Evolutionary conservation across 1,140 invertebrate species (phyloP), one percentile per base, ranked within the genome.

Genomic region (Luehdorfia chinensis): DNA sequence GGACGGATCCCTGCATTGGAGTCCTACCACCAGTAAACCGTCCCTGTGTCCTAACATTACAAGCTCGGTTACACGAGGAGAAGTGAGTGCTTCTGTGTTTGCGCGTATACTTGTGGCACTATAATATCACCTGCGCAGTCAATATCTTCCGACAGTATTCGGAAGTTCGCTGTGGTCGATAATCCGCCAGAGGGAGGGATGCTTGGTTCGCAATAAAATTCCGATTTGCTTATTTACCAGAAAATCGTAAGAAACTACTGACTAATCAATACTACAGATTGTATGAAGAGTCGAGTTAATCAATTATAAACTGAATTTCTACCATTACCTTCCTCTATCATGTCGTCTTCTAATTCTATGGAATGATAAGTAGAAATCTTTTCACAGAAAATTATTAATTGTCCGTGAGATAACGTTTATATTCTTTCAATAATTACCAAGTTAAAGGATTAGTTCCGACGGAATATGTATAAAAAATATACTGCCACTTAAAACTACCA

Each of bases 401-500:
- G 18, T 21, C 18, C 33, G 18, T 36, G 33, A 36, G 33, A 6
- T 34, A 34, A 34, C 8, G 15, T n/a, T n/a, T n/a, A n/a, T n/a
- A n/a, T n/a, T n/a, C n/a, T n/a, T n/a, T n/a, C n/a, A 34, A 36
- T 21, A 36, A 36, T 36, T 36, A 36, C 33, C 16, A 36, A n/a
- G 33, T 36, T 36, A 36, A 36, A 15, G 9, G 11, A 36, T 36
- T 36, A 36, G 33, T 36, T 36, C 18, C 33, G 33, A 36, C 19
- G 2, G 33, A n/a, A 21, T 36, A 36, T 16, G 18, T 36, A 12
- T 19, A 36, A 21, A 36, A 36, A 12, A 41, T 41, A 41, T 21
- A 41, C 27, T 41, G 36, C 36, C 36, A 41, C 36, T 41, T 41
- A 41, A 16, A n/a, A 41, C 23, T 41, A 41, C 36, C 23, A 41